phyloP scores from a whole-genome alignment of 64 coral and sea anemone genomes.

The Actinia tenebrosa region DNA sequence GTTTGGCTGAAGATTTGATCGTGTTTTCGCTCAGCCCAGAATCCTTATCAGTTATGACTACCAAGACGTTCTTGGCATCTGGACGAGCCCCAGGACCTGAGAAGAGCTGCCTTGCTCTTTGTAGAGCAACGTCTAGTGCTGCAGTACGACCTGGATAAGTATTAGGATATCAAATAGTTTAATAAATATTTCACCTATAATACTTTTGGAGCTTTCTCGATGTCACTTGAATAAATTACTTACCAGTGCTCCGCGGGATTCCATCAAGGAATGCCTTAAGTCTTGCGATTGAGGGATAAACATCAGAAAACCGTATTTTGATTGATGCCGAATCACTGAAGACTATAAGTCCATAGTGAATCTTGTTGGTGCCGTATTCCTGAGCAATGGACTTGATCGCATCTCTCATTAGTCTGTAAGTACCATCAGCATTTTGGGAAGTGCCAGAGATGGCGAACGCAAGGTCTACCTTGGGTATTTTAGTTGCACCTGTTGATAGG shows the following conservation, averaged over 20 bases:
- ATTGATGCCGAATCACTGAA: slow-evolving; percentile 45
- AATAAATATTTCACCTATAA: neutral
- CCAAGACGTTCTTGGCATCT: slow-evolving; percentile 31
- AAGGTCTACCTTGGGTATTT: slow-evolving; percentile 30
- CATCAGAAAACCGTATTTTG: slow-evolving; percentile 40
- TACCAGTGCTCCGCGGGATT: slow-evolving; percentile 33
- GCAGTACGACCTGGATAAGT: neutral
- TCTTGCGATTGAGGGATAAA: slow-evolving; percentile 13
- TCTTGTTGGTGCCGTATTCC: slow-evolving; percentile 29
- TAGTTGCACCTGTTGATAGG: neutral
- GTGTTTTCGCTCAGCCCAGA: slow-evolving; percentile 8
- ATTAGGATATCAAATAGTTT: neutral
- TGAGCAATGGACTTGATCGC: slow-evolving; percentile 24
- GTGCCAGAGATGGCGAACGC: slow-evolving; percentile 43
- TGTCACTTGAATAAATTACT: neutral
- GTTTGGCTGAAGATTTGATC: slow-evolving; percentile 8
- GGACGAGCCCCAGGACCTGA: neutral
- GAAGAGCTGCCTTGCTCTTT: slow-evolving; percentile 40
- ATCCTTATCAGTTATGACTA: slow-evolving; percentile 40
- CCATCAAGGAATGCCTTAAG: slow-evolving; percentile 40
- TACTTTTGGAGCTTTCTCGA: no score
- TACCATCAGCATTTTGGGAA: slow-evolving; percentile 11
- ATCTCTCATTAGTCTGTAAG: slow-evolving; percentile 51
- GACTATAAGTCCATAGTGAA: slow-evolving; percentile 55
- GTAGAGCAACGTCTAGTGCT: slow-evolving; percentile 45